Evolutionary conservation across 64 coral and sea anemone species (phyloP).

Genomic region (Trachythela sp.): DNA sequence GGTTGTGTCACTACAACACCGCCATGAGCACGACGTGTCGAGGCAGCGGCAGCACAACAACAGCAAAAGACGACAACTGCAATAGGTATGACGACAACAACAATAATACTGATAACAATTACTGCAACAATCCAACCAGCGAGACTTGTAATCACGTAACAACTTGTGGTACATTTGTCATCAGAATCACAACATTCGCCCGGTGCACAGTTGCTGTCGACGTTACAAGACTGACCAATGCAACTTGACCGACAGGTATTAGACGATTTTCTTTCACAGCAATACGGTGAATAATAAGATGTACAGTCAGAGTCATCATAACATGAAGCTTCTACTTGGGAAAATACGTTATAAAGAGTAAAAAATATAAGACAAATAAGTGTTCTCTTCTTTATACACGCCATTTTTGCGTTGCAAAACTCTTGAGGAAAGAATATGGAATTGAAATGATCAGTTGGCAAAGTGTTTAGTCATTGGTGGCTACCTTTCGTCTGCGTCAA

Average conservation of each 20-base stretch:
- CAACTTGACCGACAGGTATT: neutral
- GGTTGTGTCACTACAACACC: slow-evolving; percentile 3
- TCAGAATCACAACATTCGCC: neutral
- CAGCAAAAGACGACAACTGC: neutral
- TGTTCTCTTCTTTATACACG: too few species aligned
- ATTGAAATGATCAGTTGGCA: too few species aligned
- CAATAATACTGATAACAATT: slow-evolving; percentile 8
- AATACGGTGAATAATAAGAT: neutral
- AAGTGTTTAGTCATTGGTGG: too few species aligned
- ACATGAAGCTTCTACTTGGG: neutral
- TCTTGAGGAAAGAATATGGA: too few species aligned
- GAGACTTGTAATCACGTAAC: neutral
- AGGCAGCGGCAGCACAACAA: neutral
- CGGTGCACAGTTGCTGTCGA: neutral
- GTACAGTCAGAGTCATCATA: neutral
- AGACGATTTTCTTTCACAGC: neutral
- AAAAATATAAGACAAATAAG: neutral
- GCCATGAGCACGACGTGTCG: neutral
- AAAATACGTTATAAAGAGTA: neutral
- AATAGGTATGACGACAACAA: neutral
- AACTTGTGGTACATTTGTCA: neutral
- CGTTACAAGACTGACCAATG: neutral
- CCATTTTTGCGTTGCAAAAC: too few species aligned
- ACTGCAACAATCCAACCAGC: slow-evolving; percentile 6
- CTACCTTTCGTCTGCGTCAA: too few species aligned